Evolutionary conservation across 2,888 invertebrate genomes (phyloP), one percentile per base, ranked within the genome.

Genomic region (Hipparchia semele): DNA sequence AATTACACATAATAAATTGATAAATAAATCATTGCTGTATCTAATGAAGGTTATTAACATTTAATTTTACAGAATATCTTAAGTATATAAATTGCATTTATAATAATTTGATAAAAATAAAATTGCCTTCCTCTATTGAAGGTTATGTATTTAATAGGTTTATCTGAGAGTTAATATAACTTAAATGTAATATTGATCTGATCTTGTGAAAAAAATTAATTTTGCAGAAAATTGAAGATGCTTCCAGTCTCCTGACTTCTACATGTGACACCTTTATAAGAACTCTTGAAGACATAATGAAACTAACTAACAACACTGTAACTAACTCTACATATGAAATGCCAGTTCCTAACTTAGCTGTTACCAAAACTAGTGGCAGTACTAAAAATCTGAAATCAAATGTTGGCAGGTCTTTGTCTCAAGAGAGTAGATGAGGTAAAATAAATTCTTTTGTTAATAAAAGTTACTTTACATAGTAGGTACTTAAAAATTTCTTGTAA

Each of bases 241-340:
- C 96, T 4, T 96, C 97, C 9, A 95, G 95, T 83, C 92, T 97
- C 77, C 89, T 97, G 56, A 95, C 96, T 75, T 96, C 96, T 60
- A 97, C 97, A 69, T 97, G 97, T 94, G 97, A 97, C 90, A 97
- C 97, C 53, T 97, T 97, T 87, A 97, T 97, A 78, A 95, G 96
- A 85, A 97, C 97, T 39, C 91, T 97, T 80, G 97, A 97, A 88
- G 97, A 97, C 79, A 97, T 97, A 80, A 96, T 97, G 95, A 95
- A 95, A 85, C 84, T 95, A 68, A 91, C 95, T 45, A 94, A 94
- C 64, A 83, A 80, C 73, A 78, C 83, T 58, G 83, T 83, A 74
- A 79, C 75, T 33, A 85, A 82, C 49, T 74, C 81, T 74, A 78
- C 87, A 33, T 91, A 86, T 76, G 93, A 93, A 81, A 90, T 91